Evolutionary conservation across 2,888 invertebrate species (phyloP), one percentile per base, ranked within the genome.

Genomic region (Andrena camellia): DNA sequence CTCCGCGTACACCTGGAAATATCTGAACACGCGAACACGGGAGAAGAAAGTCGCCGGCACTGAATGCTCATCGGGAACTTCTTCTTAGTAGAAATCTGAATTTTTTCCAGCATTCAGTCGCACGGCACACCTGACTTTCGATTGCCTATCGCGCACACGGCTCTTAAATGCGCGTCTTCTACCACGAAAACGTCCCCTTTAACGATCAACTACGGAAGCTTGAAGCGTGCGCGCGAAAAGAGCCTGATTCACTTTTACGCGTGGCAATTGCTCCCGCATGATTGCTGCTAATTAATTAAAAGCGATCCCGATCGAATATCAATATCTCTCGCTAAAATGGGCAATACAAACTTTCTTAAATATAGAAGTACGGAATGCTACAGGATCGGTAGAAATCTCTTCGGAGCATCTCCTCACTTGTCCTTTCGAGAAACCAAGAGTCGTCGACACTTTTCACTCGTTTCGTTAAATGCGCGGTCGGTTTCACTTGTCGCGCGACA

Each of bases 11-110:
- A 70, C 63, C 67, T 63, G 84, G 57, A 54, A 68, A 76, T 72
- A 63, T 79, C 59, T 77, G 81, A 86, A 68, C 81, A 57, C 74
- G 66, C 74, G 72, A 77, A 73, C 74, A 87, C 79, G 86, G 82
- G 84, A 90, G 86, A 90, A 90, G 90, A 90, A 90, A 90, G 90
- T 90, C 74, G 87, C 74, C 80, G 72, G 59, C 70, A 83, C 83
- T 78, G 88, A 88, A 86, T 85, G 86, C 82, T 82, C 81, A 84
- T 86, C 71, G 76, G 75, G 73, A 77, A 72, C 76, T 81, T 83
- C 81, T 79, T 85, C 78, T 71, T 29, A 29, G 29, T 89, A 89
- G 88, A 89, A 88, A 88, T 85, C 83, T 73, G 59, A 70, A 78
- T 83, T 73, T 83, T 83, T 70, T 86, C 79, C 76, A 80, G 68